Percentiles rank a stretch among this genome's conserved stretches.
Conservation (phyloP, 2,888 invertebrate species). For the Dasypolia templi region DNA sequence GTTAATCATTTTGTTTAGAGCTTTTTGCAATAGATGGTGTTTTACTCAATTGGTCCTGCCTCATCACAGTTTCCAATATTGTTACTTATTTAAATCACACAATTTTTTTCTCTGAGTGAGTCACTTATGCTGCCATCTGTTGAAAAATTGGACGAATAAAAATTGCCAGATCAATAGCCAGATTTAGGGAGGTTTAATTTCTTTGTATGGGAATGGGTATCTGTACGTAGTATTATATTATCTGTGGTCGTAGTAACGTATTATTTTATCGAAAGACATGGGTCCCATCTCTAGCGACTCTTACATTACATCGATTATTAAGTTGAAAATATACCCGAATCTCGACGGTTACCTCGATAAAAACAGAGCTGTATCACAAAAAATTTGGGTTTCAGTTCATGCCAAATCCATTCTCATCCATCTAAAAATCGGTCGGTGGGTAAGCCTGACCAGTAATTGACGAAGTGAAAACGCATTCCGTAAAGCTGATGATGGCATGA, state of each 20-base stretch:
- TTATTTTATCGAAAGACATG: not conserved
- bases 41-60: too few species aligned
- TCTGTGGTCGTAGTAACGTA: not conserved
- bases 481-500: not conserved
- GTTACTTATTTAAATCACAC: too few species aligned
- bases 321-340: not conserved
- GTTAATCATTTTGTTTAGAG: too few species aligned
- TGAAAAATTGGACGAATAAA: too few species aligned
- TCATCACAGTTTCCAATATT: too few species aligned
- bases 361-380: not conserved
- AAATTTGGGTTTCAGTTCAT: not conserved
- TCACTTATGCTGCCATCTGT: too few species aligned
- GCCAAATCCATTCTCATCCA: constrained; percentile 11
- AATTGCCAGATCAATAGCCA: too few species aligned
- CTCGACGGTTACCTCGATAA: not conserved
- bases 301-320: not conserved
- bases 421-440: not conserved
- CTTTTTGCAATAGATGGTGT: too few species aligned
- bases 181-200: too few species aligned
- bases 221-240: too few species aligned
- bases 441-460: not conserved
- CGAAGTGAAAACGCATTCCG: constrained; percentile 30
- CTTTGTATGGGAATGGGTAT: too few species aligned
- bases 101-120: too few species aligned
- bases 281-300: not conserved